A percentile compares a stretch with the other conserved stretches of the same genome.
Evolutionary conservation across 1,140 invertebrate species (phyloP).

Genomic region (Globodera rostochiensis): DNA sequence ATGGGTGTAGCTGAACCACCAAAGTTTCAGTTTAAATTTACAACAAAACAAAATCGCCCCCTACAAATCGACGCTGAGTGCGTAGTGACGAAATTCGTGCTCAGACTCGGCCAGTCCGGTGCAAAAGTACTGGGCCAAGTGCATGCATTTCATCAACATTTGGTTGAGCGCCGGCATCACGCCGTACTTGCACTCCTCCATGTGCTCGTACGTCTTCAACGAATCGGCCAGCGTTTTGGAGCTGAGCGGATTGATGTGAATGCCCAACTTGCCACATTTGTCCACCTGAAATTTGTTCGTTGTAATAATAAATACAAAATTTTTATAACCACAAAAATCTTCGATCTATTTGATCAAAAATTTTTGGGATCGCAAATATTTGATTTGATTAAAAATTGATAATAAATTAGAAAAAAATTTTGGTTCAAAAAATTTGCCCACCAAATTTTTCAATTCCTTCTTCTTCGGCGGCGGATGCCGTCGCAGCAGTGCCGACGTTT

Average conservation of each 20-base stretch:
- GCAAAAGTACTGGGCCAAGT: slow-evolving; percentile 95
- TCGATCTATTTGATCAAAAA: no score
- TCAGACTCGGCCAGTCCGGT: slow-evolving; percentile 77
- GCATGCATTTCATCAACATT: slow-evolving; percentile 77
- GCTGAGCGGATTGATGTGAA: slow-evolving; percentile 62
- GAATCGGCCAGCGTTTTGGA: slow-evolving; percentile 78
- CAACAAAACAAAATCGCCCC: background rate
- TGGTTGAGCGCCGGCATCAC: slow-evolving; percentile 73
- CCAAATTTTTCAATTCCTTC: slow-evolving; percentile 83
- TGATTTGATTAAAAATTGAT: no score
- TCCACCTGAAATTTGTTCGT: slow-evolving; percentile 45
- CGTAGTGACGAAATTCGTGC: slow-evolving; percentile 78
- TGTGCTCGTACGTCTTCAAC: slow-evolving; percentile 72
- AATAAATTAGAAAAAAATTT: no score
- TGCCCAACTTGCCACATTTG: slow-evolving; percentile 48
- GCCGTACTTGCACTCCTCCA: slow-evolving; percentile 76
- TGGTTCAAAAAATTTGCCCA: slow-evolving; percentile 23
- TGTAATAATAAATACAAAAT: no score
- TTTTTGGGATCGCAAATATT: no score
- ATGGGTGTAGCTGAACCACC: slow-evolving; percentile 79
- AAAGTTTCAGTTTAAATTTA: background rate
- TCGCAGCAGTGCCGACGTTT: slow-evolving; percentile 84
- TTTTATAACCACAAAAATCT: no score
- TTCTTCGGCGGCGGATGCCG: slow-evolving; percentile 83
- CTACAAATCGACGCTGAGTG: slow-evolving; percentile 78